Evolutionary conservation across 2,113 vertebrate species (phyloP).

Genomic region (Leptosomus discolor): DNA sequence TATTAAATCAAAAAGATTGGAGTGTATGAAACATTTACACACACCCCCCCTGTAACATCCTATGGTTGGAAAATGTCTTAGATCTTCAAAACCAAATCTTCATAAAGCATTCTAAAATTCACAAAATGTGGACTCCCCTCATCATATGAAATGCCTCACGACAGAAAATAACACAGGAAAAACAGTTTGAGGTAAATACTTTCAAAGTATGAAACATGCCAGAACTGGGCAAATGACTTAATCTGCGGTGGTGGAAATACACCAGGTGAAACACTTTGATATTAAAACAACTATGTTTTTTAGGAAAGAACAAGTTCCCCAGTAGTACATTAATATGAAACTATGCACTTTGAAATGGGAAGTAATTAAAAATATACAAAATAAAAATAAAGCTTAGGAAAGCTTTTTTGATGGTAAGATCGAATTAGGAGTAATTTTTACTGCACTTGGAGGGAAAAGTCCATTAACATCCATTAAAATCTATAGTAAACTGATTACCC

Average conservation of each 20-base stretch:
- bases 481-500: constrained; percentile 48
- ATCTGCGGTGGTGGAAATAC: background rate
- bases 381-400: background rate
- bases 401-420: constrained; percentile 15
- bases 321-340: background rate
- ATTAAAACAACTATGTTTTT: background rate
- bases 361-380: constrained; percentile 17
- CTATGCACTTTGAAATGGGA: constrained; percentile 5
- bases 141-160: background rate
- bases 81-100: background rate
- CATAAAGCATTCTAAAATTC: background rate
- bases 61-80: fast-evolving
- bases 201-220: background rate
- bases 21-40: background rate
- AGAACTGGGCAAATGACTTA: background rate
- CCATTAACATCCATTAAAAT: constrained; percentile 59
- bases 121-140: background rate
- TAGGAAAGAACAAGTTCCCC: background rate
- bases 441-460: constrained; percentile 39
- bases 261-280: background rate
- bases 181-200: background rate
- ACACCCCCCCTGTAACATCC: background rate
- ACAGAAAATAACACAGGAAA: background rate
- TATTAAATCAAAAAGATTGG: background rate
- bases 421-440: constrained; percentile 41